A percentile compares a stretch with the other conserved stretches of the same genome.
Evolutionary conservation across 53 echinoderm and acorn worm genomes (phyloP).

Genomic region (Holothuria leucospilota): DNA sequence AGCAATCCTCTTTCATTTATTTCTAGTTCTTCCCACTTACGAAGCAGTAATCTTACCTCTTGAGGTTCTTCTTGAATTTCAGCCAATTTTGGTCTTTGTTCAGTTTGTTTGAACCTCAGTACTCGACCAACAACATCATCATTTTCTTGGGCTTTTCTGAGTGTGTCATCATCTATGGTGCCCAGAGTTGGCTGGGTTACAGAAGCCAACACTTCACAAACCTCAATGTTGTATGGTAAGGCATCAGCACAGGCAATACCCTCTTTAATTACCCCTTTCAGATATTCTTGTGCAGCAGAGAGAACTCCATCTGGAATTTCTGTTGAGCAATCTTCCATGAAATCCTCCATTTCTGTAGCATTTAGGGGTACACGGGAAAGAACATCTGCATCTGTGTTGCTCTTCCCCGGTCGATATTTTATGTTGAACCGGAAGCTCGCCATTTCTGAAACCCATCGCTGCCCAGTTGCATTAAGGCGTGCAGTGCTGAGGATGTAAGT

Average conservation of each 20-base stretch:
- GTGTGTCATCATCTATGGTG: slow-evolving; percentile 7
- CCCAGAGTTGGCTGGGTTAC: slow-evolving; percentile 1
- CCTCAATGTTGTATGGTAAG: background rate
- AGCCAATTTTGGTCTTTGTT: too few species aligned
- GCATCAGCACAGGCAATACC: slow-evolving; percentile 23
- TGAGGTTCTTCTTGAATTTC: too few species aligned
- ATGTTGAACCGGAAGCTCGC: slow-evolving; percentile 67
- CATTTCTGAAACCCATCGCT: slow-evolving; percentile 69
- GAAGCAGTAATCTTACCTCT: too few species aligned
- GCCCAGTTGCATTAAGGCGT: slow-evolving; percentile 62
- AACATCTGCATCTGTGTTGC: slow-evolving; percentile 49
- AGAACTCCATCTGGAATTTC: slow-evolving; percentile 21
- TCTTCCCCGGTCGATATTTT: slow-evolving; percentile 58
- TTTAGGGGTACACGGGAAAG: slow-evolving; percentile 30
- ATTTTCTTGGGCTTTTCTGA: slow-evolving; percentile 23
- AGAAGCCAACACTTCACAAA: slow-evolving; percentile 1
- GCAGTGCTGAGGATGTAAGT: slow-evolving; percentile 64
- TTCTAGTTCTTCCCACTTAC: too few species aligned
- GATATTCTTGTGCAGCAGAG: slow-evolving; percentile 25
- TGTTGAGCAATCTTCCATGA: slow-evolving; percentile 38
- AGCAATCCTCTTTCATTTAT: too few species aligned
- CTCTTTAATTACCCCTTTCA: background rate
- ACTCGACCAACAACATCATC: slow-evolving; percentile 44
- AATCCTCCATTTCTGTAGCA: slow-evolving; percentile 33
- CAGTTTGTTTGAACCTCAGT: slow-evolving; percentile 15